Conservation (phyloP, 2,888 invertebrate species). For the Lasioglossum malachurum region DNA sequence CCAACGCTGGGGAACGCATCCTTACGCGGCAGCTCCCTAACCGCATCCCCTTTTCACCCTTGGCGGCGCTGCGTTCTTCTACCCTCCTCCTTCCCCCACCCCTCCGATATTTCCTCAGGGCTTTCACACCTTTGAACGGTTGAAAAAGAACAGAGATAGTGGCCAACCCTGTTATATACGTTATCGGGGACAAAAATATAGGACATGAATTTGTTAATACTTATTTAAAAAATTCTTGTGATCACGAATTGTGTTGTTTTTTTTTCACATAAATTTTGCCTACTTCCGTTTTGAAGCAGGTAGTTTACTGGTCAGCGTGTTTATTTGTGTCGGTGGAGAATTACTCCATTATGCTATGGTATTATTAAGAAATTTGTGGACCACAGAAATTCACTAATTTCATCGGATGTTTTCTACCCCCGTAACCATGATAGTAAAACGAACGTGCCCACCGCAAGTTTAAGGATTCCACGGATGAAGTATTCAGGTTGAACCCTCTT, state of each 20-base stretch:
- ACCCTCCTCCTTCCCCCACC: no score
- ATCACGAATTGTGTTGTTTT: no score
- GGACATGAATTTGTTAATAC: no score
- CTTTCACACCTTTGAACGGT: neutral
- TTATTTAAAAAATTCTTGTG: no score
- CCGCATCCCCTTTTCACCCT: neutral
- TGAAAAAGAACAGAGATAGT: neutral
- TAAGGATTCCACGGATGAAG: conserved; percentile 2
- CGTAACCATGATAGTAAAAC: no score
- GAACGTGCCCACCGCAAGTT: neutral
- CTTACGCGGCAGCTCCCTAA: neutral
- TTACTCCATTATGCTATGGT: neutral
- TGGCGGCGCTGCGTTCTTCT: neutral
- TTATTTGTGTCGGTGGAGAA: neutral
- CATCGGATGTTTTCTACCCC: neutral
- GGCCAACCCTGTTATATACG: neutral
- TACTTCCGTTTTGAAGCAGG: no score
- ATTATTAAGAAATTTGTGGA: neutral
- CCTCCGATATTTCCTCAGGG: neutral
- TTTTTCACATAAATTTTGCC: no score
- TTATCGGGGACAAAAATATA: no score
- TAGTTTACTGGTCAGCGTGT: no score
- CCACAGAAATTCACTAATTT: neutral
- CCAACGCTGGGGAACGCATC: neutral
- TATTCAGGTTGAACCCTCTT: conserved; percentile 3